These are phyloP conservation scores for Callorhinus ursinus DNA, from an alignment of 2,113 vertebrate genomes.

Conservation along the genomic window DNA sequence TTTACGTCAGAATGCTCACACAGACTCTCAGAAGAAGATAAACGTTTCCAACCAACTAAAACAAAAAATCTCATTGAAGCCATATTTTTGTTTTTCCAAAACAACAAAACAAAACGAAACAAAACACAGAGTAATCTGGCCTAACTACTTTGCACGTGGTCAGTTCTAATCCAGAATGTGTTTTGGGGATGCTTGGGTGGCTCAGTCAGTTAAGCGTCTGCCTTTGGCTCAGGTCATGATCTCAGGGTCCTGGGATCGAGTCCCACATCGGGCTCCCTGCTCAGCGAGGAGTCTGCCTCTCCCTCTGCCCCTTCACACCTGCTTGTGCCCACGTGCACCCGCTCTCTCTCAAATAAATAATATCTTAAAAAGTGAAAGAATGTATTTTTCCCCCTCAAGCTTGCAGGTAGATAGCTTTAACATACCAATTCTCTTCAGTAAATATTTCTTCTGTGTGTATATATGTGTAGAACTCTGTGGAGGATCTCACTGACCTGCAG, in stretches of 20 bases:
- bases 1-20: neutral
- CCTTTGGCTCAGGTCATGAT: neutral
- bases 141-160: neutral
- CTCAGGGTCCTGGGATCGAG: neutral
- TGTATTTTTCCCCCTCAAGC: neutral
- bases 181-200: neutral
- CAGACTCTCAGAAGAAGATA: neutral
- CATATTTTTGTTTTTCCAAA: constrained; percentile 2
- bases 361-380: neutral
- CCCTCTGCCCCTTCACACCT: neutral
- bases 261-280: too few relatives aligned
- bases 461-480: neutral
- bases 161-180: neutral
- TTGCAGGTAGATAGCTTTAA: neutral
- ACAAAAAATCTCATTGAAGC: neutral
- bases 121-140: neutral
- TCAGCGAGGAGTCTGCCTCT: neutral
- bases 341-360: neutral
- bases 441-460: neutral
- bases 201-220: neutral
- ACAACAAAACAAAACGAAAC: neutral
- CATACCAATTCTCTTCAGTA: neutral
- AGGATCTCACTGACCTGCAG: neutral
- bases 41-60: neutral
- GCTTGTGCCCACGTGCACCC: neutral